Evolutionary conservation across 1,140 invertebrate genomes (phyloP), one percentile per base, ranked within the genome.

Genomic region (Heliconius hermathena): DNA sequence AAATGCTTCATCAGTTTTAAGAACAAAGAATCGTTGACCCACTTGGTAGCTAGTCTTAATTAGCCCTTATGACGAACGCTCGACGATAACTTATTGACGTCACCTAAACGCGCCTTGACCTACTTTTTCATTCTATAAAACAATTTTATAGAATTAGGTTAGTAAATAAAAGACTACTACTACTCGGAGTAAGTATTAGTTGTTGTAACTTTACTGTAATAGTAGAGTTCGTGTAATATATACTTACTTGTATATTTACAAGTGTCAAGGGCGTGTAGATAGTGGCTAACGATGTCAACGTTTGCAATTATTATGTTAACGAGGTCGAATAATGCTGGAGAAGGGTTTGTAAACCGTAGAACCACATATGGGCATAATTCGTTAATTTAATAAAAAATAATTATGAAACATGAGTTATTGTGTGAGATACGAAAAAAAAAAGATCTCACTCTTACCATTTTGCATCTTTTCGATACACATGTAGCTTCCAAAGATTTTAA

Each of bases 21-120:
- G 83, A 90, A 89, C 90, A 91, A 90, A 90, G 89, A 90, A 87
- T 92, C 92, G 86, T 92, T 91, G 90, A 93, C 91, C 92, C 77
- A 91, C 82, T 89, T 91, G 87, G 85, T 85, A 26, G 77, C 71
- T 57, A 77, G 77, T 81, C 86, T 90, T 71, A 91, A 92, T 91
- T 90, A 90, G 89, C 86, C 89, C 89, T 91, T 91, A 89, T 87
- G 84, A 87, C 86, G 80, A 85, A 80, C 74, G 83, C 75, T 84
- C 72, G 79, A 79, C 85, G 88, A 90, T 90, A 88, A 84, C 83
- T 74, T 60, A 84, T 81, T 84, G 78, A 86, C 88, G 88, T 90
- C 88, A 89, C 82, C 76, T 79, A 83, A 83, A 82, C 80, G 72
- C 81, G 84, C 90, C 91, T 93, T 92, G 91, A 88, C 90, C 90